These are phyloP conservation scores for Liolophura sinensis DNA, from an alignment of 1,140 invertebrate species.

Conservation along the genomic window DNA sequence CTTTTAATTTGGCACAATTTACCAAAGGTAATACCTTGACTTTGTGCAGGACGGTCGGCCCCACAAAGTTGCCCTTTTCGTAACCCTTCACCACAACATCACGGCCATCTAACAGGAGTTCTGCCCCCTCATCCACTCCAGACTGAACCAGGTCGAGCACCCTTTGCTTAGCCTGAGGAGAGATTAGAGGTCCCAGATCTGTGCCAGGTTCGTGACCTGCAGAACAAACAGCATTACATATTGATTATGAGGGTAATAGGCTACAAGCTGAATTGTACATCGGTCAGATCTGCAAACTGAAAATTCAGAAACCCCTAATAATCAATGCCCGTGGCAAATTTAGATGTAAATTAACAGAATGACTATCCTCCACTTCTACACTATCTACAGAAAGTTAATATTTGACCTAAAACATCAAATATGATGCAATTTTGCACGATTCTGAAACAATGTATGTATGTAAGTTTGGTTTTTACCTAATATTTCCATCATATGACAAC, in stretches of 20 bases:
- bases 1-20: not conserved
- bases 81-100: conserved; percentile 80
- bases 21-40: conserved; percentile 68
- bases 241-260: not conserved
- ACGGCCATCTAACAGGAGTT: conserved; percentile 87
- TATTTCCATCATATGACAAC: too few species aligned
- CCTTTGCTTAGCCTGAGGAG: conserved; percentile 83
- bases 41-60: conserved; percentile 90
- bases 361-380: too few species aligned
- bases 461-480: too few species aligned
- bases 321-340: too few species aligned
- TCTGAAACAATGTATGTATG: too few species aligned
- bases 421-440: too few species aligned
- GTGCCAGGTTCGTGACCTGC: conserved; percentile 83
- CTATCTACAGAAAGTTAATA: too few species aligned
- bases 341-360: too few species aligned
- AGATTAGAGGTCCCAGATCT: conserved; percentile 98
- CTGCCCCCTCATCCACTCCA: conserved; percentile 87
- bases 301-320: too few species aligned
- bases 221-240: conserved; percentile 7
- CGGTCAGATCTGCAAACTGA: too few species aligned
- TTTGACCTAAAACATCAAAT: too few species aligned
- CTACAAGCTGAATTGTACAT: too few species aligned
- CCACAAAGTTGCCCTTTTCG: conserved; percentile 98
- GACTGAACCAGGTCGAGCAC: conserved; percentile 86